Evolutionary conservation across 2,888 invertebrate species (phyloP).

Genomic region (Eudemis profundana): DNA sequence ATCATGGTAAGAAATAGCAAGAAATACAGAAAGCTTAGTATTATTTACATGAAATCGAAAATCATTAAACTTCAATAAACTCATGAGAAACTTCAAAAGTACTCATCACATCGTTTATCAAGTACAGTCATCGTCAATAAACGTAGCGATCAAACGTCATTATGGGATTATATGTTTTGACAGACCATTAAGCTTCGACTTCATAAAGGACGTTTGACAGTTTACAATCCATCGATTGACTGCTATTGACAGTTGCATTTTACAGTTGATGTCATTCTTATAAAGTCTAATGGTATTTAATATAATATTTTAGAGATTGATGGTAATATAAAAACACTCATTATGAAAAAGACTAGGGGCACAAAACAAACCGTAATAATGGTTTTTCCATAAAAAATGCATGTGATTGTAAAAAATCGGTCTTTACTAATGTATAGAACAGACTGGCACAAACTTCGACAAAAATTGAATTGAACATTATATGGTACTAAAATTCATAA

Average conservation of each 20-base stretch:
- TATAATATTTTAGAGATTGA: constrained; percentile 53
- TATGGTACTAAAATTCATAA: too few relatives aligned
- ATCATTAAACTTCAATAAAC: constrained; percentile 35
- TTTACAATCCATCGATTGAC: constrained; percentile 64
- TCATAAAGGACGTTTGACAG: constrained; percentile 65
- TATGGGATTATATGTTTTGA: constrained; percentile 81
- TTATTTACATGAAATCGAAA: background rate
- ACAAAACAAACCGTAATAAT: background rate
- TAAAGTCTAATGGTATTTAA: constrained; percentile 63
- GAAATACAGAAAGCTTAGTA: too few relatives aligned
- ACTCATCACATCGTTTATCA: constrained; percentile 77
- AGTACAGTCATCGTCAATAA: constrained; percentile 57
- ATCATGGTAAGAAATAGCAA: too few relatives aligned
- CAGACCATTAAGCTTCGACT: constrained; percentile 74
- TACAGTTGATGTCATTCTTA: constrained; percentile 75
- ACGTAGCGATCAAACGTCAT: constrained; percentile 66
- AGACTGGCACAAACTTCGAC: too few relatives aligned
- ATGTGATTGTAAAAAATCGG: too few relatives aligned
- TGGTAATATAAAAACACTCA: background rate
- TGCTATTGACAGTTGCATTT: constrained; percentile 74
- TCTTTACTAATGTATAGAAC: too few relatives aligned
- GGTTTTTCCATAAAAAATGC: background rate
- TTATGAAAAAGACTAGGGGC: background rate
- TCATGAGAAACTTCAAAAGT: constrained; percentile 62
- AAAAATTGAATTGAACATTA: too few relatives aligned